Percentiles rank a stretch among this genome's conserved stretches.
Evolutionary conservation across 2,888 invertebrate genomes (phyloP).

Genomic region (Xanthorhoe designata): DNA sequence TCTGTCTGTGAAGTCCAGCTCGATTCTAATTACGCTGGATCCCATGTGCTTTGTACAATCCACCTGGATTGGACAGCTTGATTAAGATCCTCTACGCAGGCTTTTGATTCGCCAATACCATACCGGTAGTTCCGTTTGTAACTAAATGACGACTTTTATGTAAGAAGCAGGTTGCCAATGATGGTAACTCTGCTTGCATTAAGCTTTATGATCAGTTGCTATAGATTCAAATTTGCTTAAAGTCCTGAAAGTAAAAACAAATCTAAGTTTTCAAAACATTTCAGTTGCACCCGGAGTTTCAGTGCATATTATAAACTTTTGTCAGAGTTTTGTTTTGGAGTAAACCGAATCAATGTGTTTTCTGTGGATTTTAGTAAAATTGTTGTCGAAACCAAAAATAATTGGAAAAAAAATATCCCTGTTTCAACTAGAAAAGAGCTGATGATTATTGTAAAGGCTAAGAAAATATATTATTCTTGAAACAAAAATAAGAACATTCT

Average conservation of each 20-base stretch:
- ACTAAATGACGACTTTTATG: not conserved
- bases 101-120: slow-evolving; percentile 30
- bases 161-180: not conserved
- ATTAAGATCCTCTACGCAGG: slow-evolving; percentile 31
- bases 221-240: not conserved
- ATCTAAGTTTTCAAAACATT: not conserved
- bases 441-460: too few relatives aligned
- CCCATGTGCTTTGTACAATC: slow-evolving; percentile 30
- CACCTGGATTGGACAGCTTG: slow-evolving; percentile 23
- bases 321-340: not conserved
- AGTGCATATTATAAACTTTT: not conserved
- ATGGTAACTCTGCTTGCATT: not conserved
- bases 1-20: slow-evolving; percentile 15
- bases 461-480: too few relatives aligned
- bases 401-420: too few relatives aligned
- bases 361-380: too few relatives aligned
- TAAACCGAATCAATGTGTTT: too few relatives aligned
- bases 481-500: too few relatives aligned
- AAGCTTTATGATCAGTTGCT: not conserved
- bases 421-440: too few relatives aligned
- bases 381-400: too few relatives aligned
- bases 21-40: slow-evolving; percentile 32
- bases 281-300: too few relatives aligned
- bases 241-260: not conserved
- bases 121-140: slow-evolving; percentile 1